Conservation (phyloP, 2,888 invertebrate species). For the Andrena camellia region DNA sequence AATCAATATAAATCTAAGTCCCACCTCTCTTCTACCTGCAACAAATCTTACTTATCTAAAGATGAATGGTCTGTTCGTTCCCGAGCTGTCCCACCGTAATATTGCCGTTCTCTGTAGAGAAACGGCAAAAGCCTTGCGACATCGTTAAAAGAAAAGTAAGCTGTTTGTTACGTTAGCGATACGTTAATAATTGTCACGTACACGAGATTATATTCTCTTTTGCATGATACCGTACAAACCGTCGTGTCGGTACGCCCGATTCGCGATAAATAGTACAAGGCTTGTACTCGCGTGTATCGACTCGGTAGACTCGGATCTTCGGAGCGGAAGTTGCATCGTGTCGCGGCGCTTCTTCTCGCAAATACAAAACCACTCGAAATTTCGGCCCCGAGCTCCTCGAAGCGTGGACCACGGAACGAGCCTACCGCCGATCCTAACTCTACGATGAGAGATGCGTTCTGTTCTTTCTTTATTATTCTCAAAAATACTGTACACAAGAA, state of each 20-base stretch:
- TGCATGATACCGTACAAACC: conserved; percentile 70
- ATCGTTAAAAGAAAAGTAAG: conserved; percentile 14
- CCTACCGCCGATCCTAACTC: conserved; percentile 54
- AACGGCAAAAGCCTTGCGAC: conserved; percentile 30
- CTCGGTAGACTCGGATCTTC: conserved; percentile 55
- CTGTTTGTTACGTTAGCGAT: conserved; percentile 21
- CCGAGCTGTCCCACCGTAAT: conserved; percentile 16
- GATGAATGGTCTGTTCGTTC: conserved; percentile 22
- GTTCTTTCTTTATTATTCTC: conserved; percentile 59
- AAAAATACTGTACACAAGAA: conserved; percentile 75
- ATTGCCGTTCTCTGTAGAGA: not conserved
- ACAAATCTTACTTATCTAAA: conserved; percentile 9
- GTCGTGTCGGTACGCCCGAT: conserved; percentile 45
- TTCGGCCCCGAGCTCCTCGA: not conserved
- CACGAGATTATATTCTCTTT: conserved; percentile 63
- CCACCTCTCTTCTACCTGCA: not conserved
- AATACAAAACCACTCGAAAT: conserved; percentile 33
- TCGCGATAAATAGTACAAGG: conserved; percentile 28
- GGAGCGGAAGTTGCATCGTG: conserved; percentile 16
- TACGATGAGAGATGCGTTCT: conserved; percentile 53
- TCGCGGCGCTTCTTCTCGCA: conserved; percentile 4
- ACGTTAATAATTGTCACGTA: conserved; percentile 34
- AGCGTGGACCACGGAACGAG: conserved; percentile 27
- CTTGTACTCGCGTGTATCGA: conserved; percentile 40
- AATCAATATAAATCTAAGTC: conserved; percentile 26